These are phyloP conservation scores for Alca torda DNA, from an alignment of 2,797 vertebrate species.

Conservation along the genomic window DNA sequence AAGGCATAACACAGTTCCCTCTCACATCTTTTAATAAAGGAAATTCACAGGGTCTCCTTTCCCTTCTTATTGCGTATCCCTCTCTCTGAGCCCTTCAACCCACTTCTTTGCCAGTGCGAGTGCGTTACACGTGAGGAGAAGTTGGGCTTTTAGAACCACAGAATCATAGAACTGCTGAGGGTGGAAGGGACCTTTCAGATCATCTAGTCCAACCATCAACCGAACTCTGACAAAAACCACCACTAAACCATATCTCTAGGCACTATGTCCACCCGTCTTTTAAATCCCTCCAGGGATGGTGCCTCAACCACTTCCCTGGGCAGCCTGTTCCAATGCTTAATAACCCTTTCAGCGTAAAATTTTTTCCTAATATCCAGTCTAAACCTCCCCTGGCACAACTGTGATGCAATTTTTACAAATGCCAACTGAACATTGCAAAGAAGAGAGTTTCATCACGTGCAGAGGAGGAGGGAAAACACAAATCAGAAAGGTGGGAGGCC, in stretches of 20 bases:
- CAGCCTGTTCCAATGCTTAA: too few relatives aligned
- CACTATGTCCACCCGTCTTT: too few relatives aligned
- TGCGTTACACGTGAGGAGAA: not conserved
- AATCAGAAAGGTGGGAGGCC: not conserved
- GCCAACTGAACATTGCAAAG: not conserved
- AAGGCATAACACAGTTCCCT: not conserved
- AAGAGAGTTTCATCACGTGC: not conserved
- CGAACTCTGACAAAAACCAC: too few relatives aligned
- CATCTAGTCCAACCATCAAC: too few relatives aligned
- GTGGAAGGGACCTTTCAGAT: too few relatives aligned
- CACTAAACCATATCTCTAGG: too few relatives aligned
- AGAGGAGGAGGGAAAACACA: not conserved
- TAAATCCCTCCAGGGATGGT: too few relatives aligned
- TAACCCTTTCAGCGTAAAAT: too few relatives aligned
- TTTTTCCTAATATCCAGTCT: too few relatives aligned
- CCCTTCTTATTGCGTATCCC: not conserved
- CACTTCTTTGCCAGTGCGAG: not conserved
- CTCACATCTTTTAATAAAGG: not conserved
- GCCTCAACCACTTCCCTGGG: too few relatives aligned
- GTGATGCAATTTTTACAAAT: not conserved
- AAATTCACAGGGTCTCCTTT: not conserved
- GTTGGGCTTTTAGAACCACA: not conserved
- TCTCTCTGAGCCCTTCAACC: not conserved
- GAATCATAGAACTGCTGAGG: too few relatives aligned
- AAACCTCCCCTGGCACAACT: not conserved